Conservation (phyloP, 2,113 vertebrate genomes). For the Rhegmatorhina hoffmannsi region DNA sequence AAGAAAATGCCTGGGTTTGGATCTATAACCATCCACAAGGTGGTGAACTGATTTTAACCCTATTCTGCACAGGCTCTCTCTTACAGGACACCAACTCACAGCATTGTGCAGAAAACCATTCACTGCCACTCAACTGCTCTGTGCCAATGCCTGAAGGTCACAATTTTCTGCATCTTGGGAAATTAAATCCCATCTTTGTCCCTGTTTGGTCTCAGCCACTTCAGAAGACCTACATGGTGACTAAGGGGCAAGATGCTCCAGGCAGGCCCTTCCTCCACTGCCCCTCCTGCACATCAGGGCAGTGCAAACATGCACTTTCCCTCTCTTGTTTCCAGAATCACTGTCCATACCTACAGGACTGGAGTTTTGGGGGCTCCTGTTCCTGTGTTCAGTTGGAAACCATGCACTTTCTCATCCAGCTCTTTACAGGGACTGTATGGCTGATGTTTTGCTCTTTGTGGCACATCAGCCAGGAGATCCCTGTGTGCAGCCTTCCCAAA, state of each 20-base stretch:
- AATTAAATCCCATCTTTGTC: background rate
- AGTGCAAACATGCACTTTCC: background rate
- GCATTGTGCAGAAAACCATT: background rate
- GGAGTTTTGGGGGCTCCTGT: background rate
- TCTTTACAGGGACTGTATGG: background rate
- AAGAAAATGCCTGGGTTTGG: background rate
- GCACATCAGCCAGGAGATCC: background rate
- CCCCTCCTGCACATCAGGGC: background rate
- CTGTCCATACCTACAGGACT: background rate
- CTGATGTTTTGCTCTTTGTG: background rate
- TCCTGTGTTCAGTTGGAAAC: background rate
- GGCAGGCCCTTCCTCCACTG: background rate
- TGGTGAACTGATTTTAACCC: background rate
- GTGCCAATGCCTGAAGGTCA: background rate
- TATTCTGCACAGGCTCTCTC: background rate
- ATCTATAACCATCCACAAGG: background rate
- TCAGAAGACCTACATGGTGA: background rate
- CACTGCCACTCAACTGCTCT: background rate
- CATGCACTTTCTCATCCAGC: background rate
- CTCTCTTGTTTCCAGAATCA: background rate
- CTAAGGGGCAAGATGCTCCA: background rate
- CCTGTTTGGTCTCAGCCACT: background rate
- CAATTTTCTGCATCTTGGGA: background rate
- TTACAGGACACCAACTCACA: background rate
- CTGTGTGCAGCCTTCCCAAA: background rate